Percentiles rank a stretch among this genome's conserved stretches.
Evolutionary conservation across 35 echinoderm and acorn worm genomes (phyloP).

Genomic region (Eucidaris tribuloides): DNA sequence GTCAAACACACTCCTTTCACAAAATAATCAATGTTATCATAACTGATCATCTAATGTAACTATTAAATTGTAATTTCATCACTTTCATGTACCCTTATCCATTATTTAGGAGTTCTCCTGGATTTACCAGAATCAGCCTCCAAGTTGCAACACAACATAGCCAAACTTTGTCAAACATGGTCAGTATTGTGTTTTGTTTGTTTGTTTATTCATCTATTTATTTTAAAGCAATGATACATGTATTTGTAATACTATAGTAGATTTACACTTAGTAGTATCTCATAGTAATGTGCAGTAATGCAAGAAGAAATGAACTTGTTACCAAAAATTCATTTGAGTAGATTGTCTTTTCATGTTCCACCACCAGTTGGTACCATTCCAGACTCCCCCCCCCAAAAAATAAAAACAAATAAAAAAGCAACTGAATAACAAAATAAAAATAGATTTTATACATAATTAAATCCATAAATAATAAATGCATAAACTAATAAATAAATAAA

Average conservation of each 20-base stretch:
- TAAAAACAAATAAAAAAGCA: not conserved
- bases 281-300: not conserved
- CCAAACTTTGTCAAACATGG: slow-evolving; percentile 86
- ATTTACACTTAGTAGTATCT: not conserved
- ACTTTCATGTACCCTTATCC: no score
- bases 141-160: slow-evolving; percentile 74
- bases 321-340: not conserved
- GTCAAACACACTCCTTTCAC: no score
- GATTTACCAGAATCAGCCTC: slow-evolving; percentile 81
- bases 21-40: no score
- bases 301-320: not conserved
- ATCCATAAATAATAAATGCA: not conserved
- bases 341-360: not conserved
- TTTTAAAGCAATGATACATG: not conserved
- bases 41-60: no score
- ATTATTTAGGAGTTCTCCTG: slow-evolving; percentile 61
- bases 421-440: not conserved
- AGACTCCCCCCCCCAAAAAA: not conserved
- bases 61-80: no score
- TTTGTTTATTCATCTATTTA: no score
- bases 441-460: not conserved
- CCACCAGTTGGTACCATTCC: not conserved
- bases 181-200: slow-evolving; percentile 20
- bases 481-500: not conserved
- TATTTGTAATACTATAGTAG: not conserved